Conservation (phyloP, 2,113 vertebrate species). For the Nothobranchius kuhntae region DNA sequence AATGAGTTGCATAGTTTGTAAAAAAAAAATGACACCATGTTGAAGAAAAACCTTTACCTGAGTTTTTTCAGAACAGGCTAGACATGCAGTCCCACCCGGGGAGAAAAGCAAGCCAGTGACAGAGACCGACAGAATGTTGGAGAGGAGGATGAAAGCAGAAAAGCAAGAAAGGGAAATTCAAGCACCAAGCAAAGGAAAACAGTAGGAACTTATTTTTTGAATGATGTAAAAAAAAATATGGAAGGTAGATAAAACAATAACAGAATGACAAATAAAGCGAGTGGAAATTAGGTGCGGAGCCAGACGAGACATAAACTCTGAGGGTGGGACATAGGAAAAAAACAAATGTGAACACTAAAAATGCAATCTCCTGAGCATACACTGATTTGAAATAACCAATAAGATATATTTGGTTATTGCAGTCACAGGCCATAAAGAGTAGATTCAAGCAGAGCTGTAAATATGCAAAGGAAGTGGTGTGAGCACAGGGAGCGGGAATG, state of each 20-base stretch:
- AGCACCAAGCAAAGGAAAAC: conserved; percentile 33
- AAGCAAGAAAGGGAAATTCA: conserved; percentile 25
- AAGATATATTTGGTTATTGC: conserved; percentile 7
- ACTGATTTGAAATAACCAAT: conserved; percentile 2
- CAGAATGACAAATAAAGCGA: conserved; percentile 27
- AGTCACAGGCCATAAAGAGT: neutral
- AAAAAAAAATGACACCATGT: neutral
- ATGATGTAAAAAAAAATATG: conserved; percentile 36
- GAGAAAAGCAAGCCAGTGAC: conserved; percentile 1
- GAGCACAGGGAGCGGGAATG: neutral
- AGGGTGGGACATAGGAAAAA: neutral
- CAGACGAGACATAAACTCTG: conserved; percentile 1
- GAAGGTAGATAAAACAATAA: conserved; percentile 26
- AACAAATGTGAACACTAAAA: conserved; percentile 6
- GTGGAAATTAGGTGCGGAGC: conserved; percentile 17
- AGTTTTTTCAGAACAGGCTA: conserved; percentile 13
- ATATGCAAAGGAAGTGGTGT: conserved; percentile 3
- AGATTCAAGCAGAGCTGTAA: conserved; percentile 1
- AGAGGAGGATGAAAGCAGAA: conserved; percentile 52
- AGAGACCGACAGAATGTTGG: conserved; percentile 27
- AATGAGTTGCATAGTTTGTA: neutral
- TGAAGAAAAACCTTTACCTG: conserved; percentile 8
- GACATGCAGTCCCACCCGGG: conserved; percentile 5
- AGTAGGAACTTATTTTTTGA: conserved; percentile 23
- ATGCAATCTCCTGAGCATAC: neutral